Conservation (phyloP, 2,888 invertebrate species). For the Amphipyra tragopoginis region DNA sequence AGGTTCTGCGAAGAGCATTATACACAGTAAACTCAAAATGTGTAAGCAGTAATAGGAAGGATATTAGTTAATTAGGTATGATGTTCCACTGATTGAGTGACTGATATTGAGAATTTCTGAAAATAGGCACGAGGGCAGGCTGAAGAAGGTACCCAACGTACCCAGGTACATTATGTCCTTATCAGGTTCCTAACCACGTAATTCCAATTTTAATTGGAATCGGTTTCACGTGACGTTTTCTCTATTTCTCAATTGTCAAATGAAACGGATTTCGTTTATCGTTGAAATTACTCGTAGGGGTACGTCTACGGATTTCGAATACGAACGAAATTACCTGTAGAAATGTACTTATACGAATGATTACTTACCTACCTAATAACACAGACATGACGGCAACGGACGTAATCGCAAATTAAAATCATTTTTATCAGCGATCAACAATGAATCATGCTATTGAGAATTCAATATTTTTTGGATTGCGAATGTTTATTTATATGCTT, state of each 20-base stretch:
- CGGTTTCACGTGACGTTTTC: conserved; percentile 27
- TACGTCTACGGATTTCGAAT: conserved; percentile 13
- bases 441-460: too few species aligned
- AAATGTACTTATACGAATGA: too few species aligned
- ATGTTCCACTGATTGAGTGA: too few species aligned
- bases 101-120: background rate
- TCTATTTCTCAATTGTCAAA: conserved; percentile 47
- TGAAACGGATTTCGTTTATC: conserved; percentile 38
- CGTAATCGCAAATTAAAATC: conserved; percentile 13
- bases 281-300: conserved; percentile 28
- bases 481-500: background rate
- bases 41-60: background rate
- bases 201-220: conserved; percentile 44
- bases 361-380: background rate
- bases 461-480: too few species aligned
- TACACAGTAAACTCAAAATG: background rate
- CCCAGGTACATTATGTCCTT: background rate
- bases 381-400: background rate
- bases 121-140: too few species aligned
- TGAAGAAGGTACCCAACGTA: too few species aligned
- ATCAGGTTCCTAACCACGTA: conserved; percentile 21
- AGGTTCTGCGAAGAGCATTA: too few species aligned
- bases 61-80: too few species aligned
- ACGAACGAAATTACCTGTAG: conserved; percentile 6
- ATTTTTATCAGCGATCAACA: background rate